A percentile compares a stretch with the other conserved stretches of the same genome.
phyloP scores from a whole-genome alignment of 1,140 invertebrate species.

The Drosophila nigromelanica region DNA sequence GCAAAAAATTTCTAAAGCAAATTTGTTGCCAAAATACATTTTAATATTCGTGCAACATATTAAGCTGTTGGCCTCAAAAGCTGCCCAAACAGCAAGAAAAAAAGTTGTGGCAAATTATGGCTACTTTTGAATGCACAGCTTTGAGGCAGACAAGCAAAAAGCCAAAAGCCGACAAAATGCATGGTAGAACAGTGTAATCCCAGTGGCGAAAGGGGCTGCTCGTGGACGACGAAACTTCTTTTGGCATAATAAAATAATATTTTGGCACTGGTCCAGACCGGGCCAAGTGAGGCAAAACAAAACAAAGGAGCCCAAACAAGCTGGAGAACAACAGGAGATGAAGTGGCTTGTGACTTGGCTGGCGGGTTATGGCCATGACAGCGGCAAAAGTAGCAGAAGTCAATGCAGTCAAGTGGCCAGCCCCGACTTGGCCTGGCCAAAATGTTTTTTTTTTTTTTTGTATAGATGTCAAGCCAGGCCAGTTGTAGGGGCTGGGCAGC shows the following conservation, averaged over 20 bases:
- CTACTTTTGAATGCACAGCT: conserved; percentile 49
- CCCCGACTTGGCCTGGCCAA: conserved; percentile 8
- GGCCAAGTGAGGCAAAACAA: conserved; percentile 26
- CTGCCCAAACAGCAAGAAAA: conserved; percentile 3
- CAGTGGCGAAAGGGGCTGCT: conserved; percentile 31
- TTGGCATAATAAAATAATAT: conserved; percentile 68
- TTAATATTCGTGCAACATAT: conserved; percentile 41
- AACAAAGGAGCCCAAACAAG: conserved; percentile 36
- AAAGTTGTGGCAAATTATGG: conserved; percentile 46
- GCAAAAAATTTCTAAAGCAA: conserved; percentile 3
- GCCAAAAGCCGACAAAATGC: conserved; percentile 22
- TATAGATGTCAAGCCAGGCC: neutral
- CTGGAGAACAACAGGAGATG: conserved; percentile 40
- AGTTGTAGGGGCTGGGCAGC: conserved; percentile 28
- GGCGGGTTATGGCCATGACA: conserved; percentile 50
- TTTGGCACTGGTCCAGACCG: conserved; percentile 52
- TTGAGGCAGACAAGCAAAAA: conserved; percentile 16
- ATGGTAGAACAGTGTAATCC: conserved; percentile 49
- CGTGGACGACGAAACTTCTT: conserved; percentile 53
- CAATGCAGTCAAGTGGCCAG: conserved; percentile 52
- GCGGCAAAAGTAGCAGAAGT: conserved; percentile 56
- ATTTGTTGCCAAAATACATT: conserved; percentile 31
- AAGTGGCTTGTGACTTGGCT: conserved; percentile 51
- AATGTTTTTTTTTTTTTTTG: conserved; percentile 6
- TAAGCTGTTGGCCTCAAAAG: conserved; percentile 21